Conservation (phyloP, 2,888 invertebrate genomes). For the Orchesella flavescens region DNA sequence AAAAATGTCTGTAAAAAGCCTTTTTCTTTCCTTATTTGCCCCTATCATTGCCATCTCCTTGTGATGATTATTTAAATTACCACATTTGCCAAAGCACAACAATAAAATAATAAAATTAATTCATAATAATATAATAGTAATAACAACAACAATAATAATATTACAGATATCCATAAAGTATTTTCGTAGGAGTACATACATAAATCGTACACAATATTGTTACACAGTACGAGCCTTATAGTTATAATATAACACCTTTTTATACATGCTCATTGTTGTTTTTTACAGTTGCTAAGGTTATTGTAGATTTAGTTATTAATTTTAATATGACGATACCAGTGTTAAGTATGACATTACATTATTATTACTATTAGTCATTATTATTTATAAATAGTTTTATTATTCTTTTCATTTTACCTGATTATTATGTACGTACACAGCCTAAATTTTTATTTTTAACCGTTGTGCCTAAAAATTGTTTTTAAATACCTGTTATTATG, state of each 20-base stretch:
- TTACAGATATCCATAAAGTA: conserved; percentile 3
- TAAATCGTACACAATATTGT: conserved; percentile 1
- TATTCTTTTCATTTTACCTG: neutral
- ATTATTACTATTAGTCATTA: neutral
- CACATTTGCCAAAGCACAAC: conserved; percentile 26
- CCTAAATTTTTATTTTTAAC: neutral
- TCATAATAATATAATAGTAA: conserved; percentile 22
- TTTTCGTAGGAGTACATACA: conserved; percentile 4
- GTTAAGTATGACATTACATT: neutral
- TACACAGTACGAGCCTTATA: conserved; percentile 1
- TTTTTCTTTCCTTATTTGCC: conserved; percentile 6
- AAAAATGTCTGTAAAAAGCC: conserved; percentile 36
- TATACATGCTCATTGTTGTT: neutral
- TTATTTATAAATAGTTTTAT: neutral
- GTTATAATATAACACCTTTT: neutral
- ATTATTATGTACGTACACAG: neutral
- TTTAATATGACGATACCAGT: neutral
- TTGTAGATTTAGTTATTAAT: neutral
- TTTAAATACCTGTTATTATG: neutral
- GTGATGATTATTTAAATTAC: conserved; percentile 30
- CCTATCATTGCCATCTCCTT: conserved; percentile 3
- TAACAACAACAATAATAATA: conserved; percentile 15
- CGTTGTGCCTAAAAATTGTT: neutral
- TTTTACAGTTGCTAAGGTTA: neutral
- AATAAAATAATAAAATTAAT: conserved; percentile 1